phyloP scores from a whole-genome alignment of 2,888 invertebrate species.

The Diarsia dahlii region DNA sequence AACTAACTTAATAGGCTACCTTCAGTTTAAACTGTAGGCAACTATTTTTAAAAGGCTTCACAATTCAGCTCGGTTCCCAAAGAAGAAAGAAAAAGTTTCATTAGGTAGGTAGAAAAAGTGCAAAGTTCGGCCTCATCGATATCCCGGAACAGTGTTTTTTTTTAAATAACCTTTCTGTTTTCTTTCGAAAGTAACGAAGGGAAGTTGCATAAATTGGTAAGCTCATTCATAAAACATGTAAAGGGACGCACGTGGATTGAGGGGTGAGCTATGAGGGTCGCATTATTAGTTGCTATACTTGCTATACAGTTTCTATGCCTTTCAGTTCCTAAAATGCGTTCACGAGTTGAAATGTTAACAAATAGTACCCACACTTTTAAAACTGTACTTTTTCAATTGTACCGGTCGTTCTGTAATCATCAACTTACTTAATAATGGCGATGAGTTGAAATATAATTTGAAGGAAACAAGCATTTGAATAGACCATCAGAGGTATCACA shows the following conservation, averaged over 20 bases:
- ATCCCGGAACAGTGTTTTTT: conserved; percentile 69
- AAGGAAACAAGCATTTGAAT: not conserved
- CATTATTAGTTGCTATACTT: conserved; percentile 69
- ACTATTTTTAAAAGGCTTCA: not conserved
- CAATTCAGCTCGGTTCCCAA: not conserved
- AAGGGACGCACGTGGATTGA: conserved; percentile 77
- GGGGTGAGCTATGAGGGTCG: conserved; percentile 70
- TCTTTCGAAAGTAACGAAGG: conserved; percentile 76
- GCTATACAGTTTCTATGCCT: conserved; percentile 66
- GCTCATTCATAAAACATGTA: conserved; percentile 86
- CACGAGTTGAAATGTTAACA: not conserved
- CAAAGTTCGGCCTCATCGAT: conserved; percentile 69
- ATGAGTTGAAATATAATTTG: not conserved
- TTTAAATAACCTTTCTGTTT: conserved; percentile 75
- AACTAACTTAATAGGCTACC: not conserved
- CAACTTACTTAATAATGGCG: not conserved
- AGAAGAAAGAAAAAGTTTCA: not conserved
- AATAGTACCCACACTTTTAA: not conserved
- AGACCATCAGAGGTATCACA: not conserved
- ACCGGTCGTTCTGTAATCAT: not conserved
- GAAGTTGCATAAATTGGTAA: conserved; percentile 77
- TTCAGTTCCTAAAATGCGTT: conserved; percentile 28
- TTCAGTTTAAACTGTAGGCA: not conserved
- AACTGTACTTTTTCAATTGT: not conserved
- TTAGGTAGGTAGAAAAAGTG: not conserved